Evolutionary conservation across 2,113 vertebrate species (phyloP).

Genomic region (Pantherophis guttatus): DNA sequence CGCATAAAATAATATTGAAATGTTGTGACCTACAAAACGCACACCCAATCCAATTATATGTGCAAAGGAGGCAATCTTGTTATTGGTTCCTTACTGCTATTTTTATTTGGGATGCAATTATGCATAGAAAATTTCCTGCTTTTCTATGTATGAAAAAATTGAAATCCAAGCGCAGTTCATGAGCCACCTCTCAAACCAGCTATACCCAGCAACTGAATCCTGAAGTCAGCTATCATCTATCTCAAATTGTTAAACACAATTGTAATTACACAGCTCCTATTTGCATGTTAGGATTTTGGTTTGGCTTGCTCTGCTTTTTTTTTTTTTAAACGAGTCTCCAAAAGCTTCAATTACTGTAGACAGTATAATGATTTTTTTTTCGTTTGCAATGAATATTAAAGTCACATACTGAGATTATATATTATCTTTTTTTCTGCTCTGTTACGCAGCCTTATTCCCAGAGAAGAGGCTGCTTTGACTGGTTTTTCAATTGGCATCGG

Average conservation of each 20-base stretch:
- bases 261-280: neutral
- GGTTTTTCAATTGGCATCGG: neutral
- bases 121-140: neutral
- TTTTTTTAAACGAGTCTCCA: neutral
- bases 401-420: neutral
- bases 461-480: neutral
- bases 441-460: neutral
- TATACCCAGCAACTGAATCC: neutral
- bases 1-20: neutral
- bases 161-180: neutral
- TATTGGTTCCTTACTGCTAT: neutral
- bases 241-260: neutral
- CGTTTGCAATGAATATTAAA: neutral
- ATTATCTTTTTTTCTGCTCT: neutral
- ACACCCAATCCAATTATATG: neutral
- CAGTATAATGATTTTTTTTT: neutral
- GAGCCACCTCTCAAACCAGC: neutral
- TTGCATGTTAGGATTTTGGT: neutral
- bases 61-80: neutral
- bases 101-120: neutral
- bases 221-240: neutral
- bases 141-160: neutral
- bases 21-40: neutral
- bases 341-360: neutral
- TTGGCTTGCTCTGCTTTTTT: neutral